phyloP scores from a whole-genome alignment of 1,140 invertebrate species.

The Ooceraea biroi region DNA sequence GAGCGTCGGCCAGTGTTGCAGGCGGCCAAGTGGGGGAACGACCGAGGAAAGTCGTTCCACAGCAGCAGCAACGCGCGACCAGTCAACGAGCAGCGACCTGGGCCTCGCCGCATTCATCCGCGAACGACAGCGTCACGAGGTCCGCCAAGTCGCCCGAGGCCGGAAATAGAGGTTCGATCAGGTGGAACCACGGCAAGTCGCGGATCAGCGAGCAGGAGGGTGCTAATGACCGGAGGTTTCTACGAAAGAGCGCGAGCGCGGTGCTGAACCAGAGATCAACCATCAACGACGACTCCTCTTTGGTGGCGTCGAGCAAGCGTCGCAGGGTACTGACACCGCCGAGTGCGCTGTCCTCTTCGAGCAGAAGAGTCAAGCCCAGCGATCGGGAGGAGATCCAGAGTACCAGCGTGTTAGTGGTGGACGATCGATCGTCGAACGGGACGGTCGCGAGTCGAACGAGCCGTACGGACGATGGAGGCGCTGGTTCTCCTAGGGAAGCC shows the following conservation, averaged over 20 bases:
- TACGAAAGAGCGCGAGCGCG: slow-evolving; percentile 77
- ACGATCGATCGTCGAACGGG: slow-evolving; percentile 29
- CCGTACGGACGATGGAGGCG: slow-evolving; percentile 25
- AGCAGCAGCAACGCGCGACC: slow-evolving; percentile 63
- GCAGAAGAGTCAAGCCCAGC: slow-evolving; percentile 43
- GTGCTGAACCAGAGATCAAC: slow-evolving; percentile 77
- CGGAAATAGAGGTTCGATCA: slow-evolving; percentile 56
- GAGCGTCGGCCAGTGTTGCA: slow-evolving; percentile 30
- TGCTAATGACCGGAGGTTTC: slow-evolving; percentile 65
- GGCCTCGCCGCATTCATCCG: slow-evolving; percentile 41
- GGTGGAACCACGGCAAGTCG: slow-evolving; percentile 67
- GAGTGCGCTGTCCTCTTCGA: neutral
- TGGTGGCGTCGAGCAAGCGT: slow-evolving; percentile 16
- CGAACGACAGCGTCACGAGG: slow-evolving; percentile 49
- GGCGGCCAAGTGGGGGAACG: slow-evolving; percentile 70
- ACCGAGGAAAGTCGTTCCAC: slow-evolving; percentile 63
- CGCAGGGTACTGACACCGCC: slow-evolving; percentile 50
- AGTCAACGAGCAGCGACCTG: slow-evolving; percentile 7
- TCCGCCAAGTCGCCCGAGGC: slow-evolving; percentile 16
- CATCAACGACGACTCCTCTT: slow-evolving; percentile 65
- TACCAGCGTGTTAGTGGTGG: neutral
- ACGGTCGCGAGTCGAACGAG: neutral
- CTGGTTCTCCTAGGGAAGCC: slow-evolving; percentile 6
- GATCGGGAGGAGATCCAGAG: slow-evolving; percentile 33
- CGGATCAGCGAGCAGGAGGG: slow-evolving; percentile 53